Evolutionary conservation across 2,113 vertebrate species (phyloP).

Genomic region (Cynocephalus volans): DNA sequence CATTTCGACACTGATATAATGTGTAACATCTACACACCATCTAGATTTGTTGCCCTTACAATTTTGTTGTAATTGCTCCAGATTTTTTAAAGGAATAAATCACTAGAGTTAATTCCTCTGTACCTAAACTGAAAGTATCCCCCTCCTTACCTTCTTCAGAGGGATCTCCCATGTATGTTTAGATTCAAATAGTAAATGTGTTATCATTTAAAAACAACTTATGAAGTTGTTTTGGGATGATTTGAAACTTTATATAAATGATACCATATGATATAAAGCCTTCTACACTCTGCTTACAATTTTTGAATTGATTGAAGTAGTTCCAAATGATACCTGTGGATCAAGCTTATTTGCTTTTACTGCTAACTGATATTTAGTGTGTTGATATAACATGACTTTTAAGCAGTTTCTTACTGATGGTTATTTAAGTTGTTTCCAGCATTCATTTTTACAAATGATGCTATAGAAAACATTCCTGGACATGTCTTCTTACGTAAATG

Average conservation of each 20-base stretch:
- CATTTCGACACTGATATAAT: neutral
- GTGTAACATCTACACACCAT: neutral
- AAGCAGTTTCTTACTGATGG: neutral
- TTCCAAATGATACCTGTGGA: neutral
- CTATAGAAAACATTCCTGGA: neutral
- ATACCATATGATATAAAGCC: neutral
- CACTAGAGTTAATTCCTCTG: neutral
- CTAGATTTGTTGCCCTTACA: neutral
- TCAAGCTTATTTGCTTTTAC: neutral
- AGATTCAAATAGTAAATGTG: neutral
- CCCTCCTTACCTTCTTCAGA: neutral
- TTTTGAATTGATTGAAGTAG: conserved; percentile 25
- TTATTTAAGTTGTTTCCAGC: conserved; percentile 35
- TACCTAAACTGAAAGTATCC: neutral
- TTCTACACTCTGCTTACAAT: neutral
- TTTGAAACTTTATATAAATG: conserved; percentile 35
- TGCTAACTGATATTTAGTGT: neutral
- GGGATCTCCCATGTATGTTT: neutral
- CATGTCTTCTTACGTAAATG: neutral
- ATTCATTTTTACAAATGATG: conserved; percentile 51
- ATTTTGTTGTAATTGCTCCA: neutral
- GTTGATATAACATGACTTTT: neutral
- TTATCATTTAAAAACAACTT: conserved; percentile 15
- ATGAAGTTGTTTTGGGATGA: neutral
- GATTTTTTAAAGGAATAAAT: neutral